Evolutionary conservation across 1,140 invertebrate species (phyloP), one percentile per base, ranked within the genome.

Genomic region (Samia ricini): DNA sequence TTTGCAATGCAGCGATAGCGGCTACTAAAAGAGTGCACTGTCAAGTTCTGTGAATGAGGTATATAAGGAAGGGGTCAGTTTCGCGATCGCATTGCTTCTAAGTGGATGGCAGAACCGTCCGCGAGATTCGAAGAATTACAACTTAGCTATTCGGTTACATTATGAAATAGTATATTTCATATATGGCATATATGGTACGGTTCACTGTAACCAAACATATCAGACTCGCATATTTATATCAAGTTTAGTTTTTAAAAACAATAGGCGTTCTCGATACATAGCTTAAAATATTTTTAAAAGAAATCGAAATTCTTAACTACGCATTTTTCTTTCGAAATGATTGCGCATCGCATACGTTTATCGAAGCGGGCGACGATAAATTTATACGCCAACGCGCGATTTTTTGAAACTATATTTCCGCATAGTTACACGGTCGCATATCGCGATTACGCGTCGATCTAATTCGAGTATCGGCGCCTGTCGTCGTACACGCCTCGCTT

Each of bases 391-490:
- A 69, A 85, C 83, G 83, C 83, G 83, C 77, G 71, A 79, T 73
- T 69, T 82, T 86, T 85, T 85, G 76, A n/a, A n/a, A 79, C 77
- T 80, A 71, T 75, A 79, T 81, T 88, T 89, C 85, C 87, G 87
- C 85, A 81, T 89, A 82, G 84, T 76, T 79, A 80, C 82, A 66
- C 71, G 63, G 67, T 59, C 69, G 77, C 68, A 79, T 83, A 81
- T 83, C 77, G 76, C 72, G 60, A 73, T 71, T 69, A 71, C 72
- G 77, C 76, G 76, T 80, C 65, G 74, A 74, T 85, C 83, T 85
- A 86, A 84, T 84, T 88, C 63, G 69, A 77, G 74, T 74, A 78
- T 79, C 64, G 73, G 76, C 79, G 81, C 77, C 77, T 73, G 73
- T 83, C 79, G 72, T 84, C 79, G 76, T 77, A 81, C 71, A 75